Percentiles rank a stretch among this genome's conserved stretches.
phyloP scores from a whole-genome alignment of 2,888 invertebrate species.

The Leptopterna dolabrata region DNA sequence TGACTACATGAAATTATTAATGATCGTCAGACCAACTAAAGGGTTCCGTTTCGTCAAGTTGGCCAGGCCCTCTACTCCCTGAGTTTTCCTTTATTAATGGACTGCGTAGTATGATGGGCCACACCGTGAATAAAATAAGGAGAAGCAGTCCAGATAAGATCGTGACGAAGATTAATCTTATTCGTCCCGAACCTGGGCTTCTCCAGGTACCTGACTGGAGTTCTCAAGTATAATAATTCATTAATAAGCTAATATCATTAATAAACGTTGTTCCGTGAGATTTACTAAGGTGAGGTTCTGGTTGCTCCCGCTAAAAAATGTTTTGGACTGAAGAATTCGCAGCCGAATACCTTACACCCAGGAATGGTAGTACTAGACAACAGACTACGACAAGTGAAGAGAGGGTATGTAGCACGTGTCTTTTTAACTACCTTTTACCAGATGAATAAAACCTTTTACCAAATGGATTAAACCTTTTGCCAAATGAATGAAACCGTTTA shows the following conservation, averaged over 20 bases:
- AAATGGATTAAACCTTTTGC: no score
- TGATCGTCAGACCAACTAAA: neutral
- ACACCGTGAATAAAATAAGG: neutral
- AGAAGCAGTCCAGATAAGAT: neutral
- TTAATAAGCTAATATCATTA: neutral
- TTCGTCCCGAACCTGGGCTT: neutral
- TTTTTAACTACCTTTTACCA: no score
- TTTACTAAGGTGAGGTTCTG: no score
- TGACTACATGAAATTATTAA: slow-evolving; percentile 10
- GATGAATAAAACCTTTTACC: no score
- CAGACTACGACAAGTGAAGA: no score
- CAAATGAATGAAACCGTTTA: no score
- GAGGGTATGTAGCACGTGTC: no score
- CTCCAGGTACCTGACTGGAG: neutral
- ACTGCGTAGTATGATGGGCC: neutral
- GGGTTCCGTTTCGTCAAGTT: neutral
- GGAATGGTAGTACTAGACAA: no score
- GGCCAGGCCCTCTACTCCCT: neutral
- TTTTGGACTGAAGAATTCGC: no score
- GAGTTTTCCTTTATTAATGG: slow-evolving; percentile 8
- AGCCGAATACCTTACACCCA: no score
- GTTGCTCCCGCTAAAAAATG: no score
- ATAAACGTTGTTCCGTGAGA: no score
- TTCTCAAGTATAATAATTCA: neutral
- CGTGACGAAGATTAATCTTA: slow-evolving; percentile 17